These are phyloP conservation scores for Tetragonula carbonaria DNA, from an alignment of 2,888 invertebrate genomes.

Conservation along the genomic window DNA sequence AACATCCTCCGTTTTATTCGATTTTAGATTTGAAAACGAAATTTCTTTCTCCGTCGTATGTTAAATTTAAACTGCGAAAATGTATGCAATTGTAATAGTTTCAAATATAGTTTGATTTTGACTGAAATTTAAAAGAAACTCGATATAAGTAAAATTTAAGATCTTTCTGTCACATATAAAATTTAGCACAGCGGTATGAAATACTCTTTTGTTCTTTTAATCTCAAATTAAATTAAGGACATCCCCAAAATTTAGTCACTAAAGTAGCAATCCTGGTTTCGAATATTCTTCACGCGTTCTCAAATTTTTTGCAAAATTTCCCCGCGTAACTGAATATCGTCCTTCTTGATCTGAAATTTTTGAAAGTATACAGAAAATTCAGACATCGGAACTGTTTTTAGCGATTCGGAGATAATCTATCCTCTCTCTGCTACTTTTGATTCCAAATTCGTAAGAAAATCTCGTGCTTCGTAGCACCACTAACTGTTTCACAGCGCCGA, in stretches of 20 bases:
- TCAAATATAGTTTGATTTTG: not conserved
- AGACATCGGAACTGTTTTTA: not conserved
- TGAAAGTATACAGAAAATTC: not conserved
- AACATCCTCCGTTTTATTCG: not conserved
- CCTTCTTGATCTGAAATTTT: not conserved
- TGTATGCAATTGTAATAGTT: no score
- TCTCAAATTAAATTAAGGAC: not conserved
- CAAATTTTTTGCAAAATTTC: no score
- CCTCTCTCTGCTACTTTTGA: not conserved
- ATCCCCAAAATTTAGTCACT: not conserved
- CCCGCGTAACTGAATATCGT: not conserved
- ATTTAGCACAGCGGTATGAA: not conserved
- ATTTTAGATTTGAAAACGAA: not conserved
- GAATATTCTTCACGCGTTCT: no score
- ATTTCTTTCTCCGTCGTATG: not conserved
- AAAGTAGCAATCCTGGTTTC: not conserved
- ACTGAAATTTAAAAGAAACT: not conserved
- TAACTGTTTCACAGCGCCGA: no score
- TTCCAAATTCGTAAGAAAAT: not conserved
- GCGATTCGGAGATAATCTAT: not conserved
- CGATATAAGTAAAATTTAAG: not conserved
- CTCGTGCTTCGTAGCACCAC: not conserved
- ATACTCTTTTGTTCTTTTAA: fast-evolving
- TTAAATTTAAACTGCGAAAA: not conserved
- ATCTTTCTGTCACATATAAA: not conserved